These are phyloP conservation scores for Acanthornis magna DNA, from an alignment of 2,797 vertebrate species.

Conservation along the genomic window DNA sequence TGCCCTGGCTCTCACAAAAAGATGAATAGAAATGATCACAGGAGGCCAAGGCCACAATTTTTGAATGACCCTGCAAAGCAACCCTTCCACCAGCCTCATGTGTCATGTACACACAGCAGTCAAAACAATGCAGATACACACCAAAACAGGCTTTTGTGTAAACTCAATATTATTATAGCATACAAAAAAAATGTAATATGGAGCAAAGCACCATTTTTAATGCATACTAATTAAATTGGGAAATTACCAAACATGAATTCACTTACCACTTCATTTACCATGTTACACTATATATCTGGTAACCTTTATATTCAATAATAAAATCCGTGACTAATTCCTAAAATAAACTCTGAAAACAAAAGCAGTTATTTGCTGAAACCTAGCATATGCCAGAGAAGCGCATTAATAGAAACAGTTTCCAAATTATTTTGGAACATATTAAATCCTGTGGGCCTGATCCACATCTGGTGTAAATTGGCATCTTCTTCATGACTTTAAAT, in stretches of 20 bases:
- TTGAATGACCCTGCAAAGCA: neutral
- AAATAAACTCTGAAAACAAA: conserved; percentile 24
- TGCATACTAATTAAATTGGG: conserved; percentile 19
- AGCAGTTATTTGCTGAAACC: neutral
- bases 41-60: neutral
- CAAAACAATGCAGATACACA: neutral
- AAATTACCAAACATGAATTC: conserved; percentile 44
- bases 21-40: neutral
- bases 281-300: conserved; percentile 27
- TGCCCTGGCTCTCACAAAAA: neutral
- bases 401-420: neutral
- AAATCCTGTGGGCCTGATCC: neutral
- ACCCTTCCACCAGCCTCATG: neutral
- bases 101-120: fast-evolving
- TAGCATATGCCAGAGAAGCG: neutral
- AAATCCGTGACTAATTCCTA: conserved; percentile 19
- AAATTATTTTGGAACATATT: neutral
- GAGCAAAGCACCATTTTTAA: conserved; percentile 2
- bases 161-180: neutral
- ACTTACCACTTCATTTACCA: conserved; percentile 48
- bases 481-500: neutral
- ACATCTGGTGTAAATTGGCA: neutral
- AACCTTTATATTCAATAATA: conserved; percentile 55
- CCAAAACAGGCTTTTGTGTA: neutral
- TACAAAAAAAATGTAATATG: neutral